Evolutionary conservation across 2,888 invertebrate genomes (phyloP), one percentile per base, ranked within the genome.

Genomic region (Drosophila tanythrix): DNA sequence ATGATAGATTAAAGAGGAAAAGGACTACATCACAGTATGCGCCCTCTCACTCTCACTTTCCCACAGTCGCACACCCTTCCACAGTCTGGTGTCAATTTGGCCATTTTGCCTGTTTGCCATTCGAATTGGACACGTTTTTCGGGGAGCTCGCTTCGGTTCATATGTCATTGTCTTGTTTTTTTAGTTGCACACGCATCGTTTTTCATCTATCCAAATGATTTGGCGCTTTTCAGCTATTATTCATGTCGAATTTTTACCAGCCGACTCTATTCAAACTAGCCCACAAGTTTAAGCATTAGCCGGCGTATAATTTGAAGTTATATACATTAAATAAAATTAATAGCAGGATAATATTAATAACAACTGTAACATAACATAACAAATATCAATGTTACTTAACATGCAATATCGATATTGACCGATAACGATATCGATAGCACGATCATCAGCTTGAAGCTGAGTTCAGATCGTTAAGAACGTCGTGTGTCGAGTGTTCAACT

Each of bases 1-100:
- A 89, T 90, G 83, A 88, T 90, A 84, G 90, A 84, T 84, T 90
- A 87, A 83, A 83, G 68, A 69, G 69, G 55, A 57, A 58, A 57
- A 60, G 46, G 35, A 71, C 57, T 55, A n/a, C 38, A 38, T 15
- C 18, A 13, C 36, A 1, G 18, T n/a, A 29, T 33, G 18, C 33
- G 43, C 35, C 13, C 31, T 21, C 29, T 36, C 51, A 10, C 10
- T 6, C 7, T n/a, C 21, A 1, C 40, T 1, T 40, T 18, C 52
- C 31, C 31, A 18, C 35, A 11, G 8, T 13, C 13, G 13, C n/a
- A 18, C 15, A 11, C n/a, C 10, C 33, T 8, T 29, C n/a, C 29
- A 29, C 51, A 51, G 33, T 18, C 33, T n/a, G 18, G 40, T 60
- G 59, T 36, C 61, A 70, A 76, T 61, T 76, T 53, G 73, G 66